These are phyloP conservation scores for Rhadinocentrus ornatus DNA, from an alignment of 2,797 vertebrate species.

Conservation along the genomic window DNA sequence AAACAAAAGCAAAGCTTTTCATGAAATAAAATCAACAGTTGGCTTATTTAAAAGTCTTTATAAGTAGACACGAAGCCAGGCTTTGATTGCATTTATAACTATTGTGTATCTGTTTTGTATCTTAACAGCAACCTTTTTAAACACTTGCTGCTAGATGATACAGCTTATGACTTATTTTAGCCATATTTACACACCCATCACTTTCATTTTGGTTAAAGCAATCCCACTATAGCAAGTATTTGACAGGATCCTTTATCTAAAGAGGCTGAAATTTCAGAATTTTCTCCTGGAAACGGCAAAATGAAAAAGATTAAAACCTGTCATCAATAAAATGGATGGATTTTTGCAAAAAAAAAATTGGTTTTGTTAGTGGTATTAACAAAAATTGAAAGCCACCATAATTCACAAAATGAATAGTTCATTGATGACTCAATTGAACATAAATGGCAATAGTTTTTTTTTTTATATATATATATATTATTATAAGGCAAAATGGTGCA, in stretches of 20 bases:
- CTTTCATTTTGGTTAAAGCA: not conserved
- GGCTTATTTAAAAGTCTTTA: constrained; percentile 4
- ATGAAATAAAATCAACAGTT: not conserved
- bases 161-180: constrained; percentile 8
- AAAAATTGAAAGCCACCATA: not conserved
- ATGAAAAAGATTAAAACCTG: not conserved
- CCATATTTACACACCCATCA: not conserved
- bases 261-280: constrained; percentile 7
- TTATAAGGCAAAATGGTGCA: not conserved
- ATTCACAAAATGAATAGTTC: not conserved
- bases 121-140: no score
- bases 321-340: not conserved
- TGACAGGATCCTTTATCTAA: constrained; percentile 11
- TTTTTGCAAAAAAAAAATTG: not conserved
- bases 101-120: constrained; percentile 32
- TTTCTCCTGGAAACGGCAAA: constrained; percentile 12
- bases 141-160: constrained; percentile 7
- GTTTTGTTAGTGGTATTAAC: not conserved
- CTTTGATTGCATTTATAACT: not conserved
- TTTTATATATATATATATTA: no score
- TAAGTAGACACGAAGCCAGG: not conserved
- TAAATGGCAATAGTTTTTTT: not conserved
- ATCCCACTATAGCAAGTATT: not conserved
- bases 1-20: not conserved
- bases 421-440: not conserved